Conservation (phyloP, 1,140 invertebrate species). For the Trachelipus rathkii region DNA sequence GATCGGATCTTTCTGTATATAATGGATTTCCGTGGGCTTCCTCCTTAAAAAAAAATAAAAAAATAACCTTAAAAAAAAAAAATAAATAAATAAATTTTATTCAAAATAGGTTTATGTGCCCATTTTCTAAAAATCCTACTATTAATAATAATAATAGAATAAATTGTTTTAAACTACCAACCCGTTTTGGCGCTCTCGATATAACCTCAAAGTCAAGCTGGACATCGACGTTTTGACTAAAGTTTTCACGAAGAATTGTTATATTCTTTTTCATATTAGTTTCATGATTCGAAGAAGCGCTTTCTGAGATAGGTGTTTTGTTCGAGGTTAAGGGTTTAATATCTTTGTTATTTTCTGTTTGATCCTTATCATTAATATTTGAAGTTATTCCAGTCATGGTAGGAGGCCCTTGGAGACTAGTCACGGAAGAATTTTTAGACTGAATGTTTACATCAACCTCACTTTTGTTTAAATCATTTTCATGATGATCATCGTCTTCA, state of each 20-base stretch:
- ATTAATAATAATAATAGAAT: too few relatives aligned
- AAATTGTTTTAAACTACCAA: too few relatives aligned
- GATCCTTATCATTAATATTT: neutral
- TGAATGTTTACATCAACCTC: neutral
- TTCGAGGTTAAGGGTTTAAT: too few relatives aligned
- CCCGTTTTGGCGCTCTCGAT: neutral
- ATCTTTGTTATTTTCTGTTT: neutral
- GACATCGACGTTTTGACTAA: neutral
- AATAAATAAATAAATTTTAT: too few relatives aligned
- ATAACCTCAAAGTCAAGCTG: neutral
- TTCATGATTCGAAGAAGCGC: neutral
- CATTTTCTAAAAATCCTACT: too few relatives aligned
- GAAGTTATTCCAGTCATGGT: too few relatives aligned
- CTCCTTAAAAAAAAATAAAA: too few relatives aligned
- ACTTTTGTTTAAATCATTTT: neutral
- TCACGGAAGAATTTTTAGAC: neutral
- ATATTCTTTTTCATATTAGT: neutral
- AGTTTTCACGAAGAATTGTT: neutral
- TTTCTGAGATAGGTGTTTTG: neutral
- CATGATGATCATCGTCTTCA: neutral
- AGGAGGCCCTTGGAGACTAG: neutral
- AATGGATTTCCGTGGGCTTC: too few relatives aligned
- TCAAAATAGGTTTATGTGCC: too few relatives aligned
- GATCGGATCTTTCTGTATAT: neutral
- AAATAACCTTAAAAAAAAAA: too few relatives aligned